Conservation (phyloP, 2,113 vertebrate genomes). For the Carassius auratus region DNA sequence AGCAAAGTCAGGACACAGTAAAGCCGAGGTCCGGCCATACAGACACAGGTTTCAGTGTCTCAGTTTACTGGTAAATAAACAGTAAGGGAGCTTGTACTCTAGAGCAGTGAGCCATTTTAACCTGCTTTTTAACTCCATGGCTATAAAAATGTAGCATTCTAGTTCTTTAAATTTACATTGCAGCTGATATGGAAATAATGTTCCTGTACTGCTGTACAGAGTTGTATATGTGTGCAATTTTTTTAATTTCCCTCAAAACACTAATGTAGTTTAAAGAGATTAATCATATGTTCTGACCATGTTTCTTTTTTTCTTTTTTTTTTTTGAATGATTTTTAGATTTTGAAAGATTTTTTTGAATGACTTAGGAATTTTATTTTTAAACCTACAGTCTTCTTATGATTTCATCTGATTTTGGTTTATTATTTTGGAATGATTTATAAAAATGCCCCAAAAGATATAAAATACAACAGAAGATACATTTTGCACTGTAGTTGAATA, state of each 20-base stretch:
- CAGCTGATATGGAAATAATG: background rate
- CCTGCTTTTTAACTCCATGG: background rate
- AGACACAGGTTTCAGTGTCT: background rate
- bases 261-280: background rate
- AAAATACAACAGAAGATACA: too few species aligned
- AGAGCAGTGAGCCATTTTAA: background rate
- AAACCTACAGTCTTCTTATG: too few species aligned
- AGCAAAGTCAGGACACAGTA: conserved; percentile 2
- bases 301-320: background rate
- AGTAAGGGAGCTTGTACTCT: background rate
- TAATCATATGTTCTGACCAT: background rate
- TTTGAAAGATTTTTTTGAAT: too few species aligned
- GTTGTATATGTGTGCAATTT: background rate
- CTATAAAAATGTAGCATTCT: background rate
- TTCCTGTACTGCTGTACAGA: background rate
- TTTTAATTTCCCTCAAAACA: background rate
- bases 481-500: too few species aligned
- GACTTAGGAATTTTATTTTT: background rate
- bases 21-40: background rate
- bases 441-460: background rate
- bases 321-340: background rate
- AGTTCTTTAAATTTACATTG: background rate
- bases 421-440: background rate
- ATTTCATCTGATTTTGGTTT: too few species aligned
- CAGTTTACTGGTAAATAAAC: background rate